Evolutionary conservation across 2,888 invertebrate genomes (phyloP).

Genomic region (Ashinkailepas kermadecensis): DNA sequence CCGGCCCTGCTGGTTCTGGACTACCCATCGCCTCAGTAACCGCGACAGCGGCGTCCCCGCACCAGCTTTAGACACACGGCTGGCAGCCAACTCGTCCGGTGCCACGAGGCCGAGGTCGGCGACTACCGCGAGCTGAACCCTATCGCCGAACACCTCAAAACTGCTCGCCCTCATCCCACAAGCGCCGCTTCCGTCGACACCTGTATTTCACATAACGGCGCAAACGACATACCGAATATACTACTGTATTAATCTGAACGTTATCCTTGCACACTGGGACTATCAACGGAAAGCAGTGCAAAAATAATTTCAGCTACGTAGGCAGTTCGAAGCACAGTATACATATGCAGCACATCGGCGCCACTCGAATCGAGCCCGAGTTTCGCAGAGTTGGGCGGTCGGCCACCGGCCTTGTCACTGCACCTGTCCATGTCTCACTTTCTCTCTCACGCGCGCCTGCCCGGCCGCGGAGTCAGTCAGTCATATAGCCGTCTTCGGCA

Average conservation of each 20-base stretch:
- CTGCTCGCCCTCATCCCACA: too few relatives aligned
- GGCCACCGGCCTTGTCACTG: too few relatives aligned
- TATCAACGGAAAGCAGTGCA: not conserved
- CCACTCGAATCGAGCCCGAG: not conserved
- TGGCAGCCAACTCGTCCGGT: too few relatives aligned
- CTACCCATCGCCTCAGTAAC: too few relatives aligned
- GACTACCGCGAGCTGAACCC: too few relatives aligned
- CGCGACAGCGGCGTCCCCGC: too few relatives aligned
- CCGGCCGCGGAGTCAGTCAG: not conserved
- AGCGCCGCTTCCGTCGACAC: not conserved
- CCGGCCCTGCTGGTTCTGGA: too few relatives aligned
- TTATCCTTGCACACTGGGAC: not conserved
- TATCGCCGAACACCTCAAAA: too few relatives aligned
- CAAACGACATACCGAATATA: not conserved
- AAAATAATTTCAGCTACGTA: conserved; percentile 7
- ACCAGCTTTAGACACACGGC: too few relatives aligned
- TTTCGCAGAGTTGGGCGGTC: too few relatives aligned
- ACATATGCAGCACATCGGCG: conserved; percentile 45
- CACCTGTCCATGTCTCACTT: too few relatives aligned
- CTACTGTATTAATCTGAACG: not conserved
- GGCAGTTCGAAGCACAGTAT: not conserved
- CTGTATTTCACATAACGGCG: conserved; percentile 1
- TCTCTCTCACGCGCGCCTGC: not conserved
- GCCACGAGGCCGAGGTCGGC: too few relatives aligned
- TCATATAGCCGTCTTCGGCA: not conserved